Evolutionary conservation across 2,797 vertebrate species (phyloP).

Genomic region (Cetoscarus ocellatus): DNA sequence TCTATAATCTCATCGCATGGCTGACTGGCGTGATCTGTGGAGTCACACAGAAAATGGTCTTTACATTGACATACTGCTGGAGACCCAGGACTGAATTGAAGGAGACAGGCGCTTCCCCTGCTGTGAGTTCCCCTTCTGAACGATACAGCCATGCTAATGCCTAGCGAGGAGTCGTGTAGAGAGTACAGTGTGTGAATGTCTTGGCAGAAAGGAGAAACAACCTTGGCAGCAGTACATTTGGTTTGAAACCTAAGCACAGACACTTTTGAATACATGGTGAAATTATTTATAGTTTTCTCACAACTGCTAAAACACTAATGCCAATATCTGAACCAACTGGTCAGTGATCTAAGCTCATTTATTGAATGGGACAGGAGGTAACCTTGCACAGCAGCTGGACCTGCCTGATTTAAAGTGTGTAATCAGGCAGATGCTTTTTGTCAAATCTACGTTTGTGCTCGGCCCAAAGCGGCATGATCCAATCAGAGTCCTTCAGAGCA

Average conservation of each 20-base stretch:
- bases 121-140: conserved; percentile 65
- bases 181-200: conserved; percentile 70
- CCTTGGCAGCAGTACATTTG: conserved; percentile 27
- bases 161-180: conserved; percentile 69
- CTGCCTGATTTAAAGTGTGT: too few species aligned
- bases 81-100: conserved; percentile 62
- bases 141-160: conserved; percentile 45
- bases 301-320: not conserved
- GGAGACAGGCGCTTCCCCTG: conserved; percentile 63
- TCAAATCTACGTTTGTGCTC: too few species aligned
- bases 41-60: conserved; percentile 72
- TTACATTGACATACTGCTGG: conserved; percentile 72
- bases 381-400: too few species aligned
- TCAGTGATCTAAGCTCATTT: too few species aligned
- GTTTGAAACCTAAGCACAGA: conserved; percentile 53
- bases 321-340: too few species aligned
- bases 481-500: too few species aligned
- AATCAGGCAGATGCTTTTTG: too few species aligned
- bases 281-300: conserved; percentile 32
- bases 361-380: too few species aligned
- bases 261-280: conserved; percentile 52
- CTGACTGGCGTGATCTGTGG: conserved; percentile 61
- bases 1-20: conserved; percentile 67
- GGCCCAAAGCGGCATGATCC: too few species aligned
- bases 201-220: conserved; percentile 58